phyloP scores from a whole-genome alignment of 2,888 invertebrate genomes.

The Pycnomerus fuliginosus region DNA sequence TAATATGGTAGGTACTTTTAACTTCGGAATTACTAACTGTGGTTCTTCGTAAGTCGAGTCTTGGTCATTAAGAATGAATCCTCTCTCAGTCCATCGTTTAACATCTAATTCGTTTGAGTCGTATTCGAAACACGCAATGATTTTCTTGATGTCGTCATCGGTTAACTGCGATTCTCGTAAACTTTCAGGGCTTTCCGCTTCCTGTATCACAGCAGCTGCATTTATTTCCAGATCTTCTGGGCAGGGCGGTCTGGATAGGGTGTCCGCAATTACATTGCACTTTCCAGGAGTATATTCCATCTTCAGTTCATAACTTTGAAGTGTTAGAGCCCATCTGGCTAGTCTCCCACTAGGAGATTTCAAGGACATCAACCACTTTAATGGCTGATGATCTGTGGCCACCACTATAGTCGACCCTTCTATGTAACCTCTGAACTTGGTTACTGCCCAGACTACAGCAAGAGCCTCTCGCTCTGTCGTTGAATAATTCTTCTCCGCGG shows the following conservation, averaged over 20 bases:
- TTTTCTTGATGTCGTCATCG: constrained; percentile 18
- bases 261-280: constrained; percentile 46
- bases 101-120: constrained; percentile 10
- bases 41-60: too few relatives aligned
- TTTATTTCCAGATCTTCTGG: too few relatives aligned
- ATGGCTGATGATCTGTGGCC: constrained; percentile 53
- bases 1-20: constrained; percentile 10
- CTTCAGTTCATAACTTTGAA: constrained; percentile 46
- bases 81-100: constrained; percentile 16
- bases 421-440: too few relatives aligned
- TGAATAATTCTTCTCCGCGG: too few relatives aligned
- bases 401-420: too few relatives aligned
- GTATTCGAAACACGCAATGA: constrained; percentile 29
- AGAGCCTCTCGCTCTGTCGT: too few relatives aligned
- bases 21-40: too few relatives aligned
- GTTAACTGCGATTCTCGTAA: too few relatives aligned
- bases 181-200: too few relatives aligned
- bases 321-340: constrained; percentile 49
- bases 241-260: constrained; percentile 41
- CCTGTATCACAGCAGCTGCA: too few relatives aligned
- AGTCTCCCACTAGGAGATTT: constrained; percentile 50
- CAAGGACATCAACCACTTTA: constrained; percentile 50
- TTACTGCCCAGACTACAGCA: too few relatives aligned
- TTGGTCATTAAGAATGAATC: too few relatives aligned
- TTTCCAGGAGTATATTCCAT: constrained; percentile 47